Evolutionary conservation across 2,113 vertebrate species (phyloP).

Genomic region (rat (Rattus norvegicus)): GRCr8 NC_086032.1:99939501-99940000

Average conservation of each 20-base stretch:
- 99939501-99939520: slow-evolving; percentile 23
- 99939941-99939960: background rate
- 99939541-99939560: slow-evolving; percentile 20
- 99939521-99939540: slow-evolving; percentile 4
- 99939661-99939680: background rate
- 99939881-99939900: background rate
- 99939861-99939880: background rate
- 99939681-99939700: background rate
- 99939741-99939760: background rate
- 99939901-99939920: background rate
- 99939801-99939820: background rate
- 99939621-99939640: slow-evolving; percentile 19
- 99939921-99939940: background rate
- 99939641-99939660: background rate
- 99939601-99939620: background rate
- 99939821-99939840: background rate
- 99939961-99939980: background rate
- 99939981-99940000: background rate
- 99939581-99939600: slow-evolving; percentile 14
- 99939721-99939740: background rate
- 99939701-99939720: background rate
- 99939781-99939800: background rate
- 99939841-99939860: background rate
- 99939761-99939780: background rate
- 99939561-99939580: background rate